Percentiles rank a stretch among this genome's conserved stretches.
Evolutionary conservation across 2,113 vertebrate genomes (phyloP).

Genomic region (Castor canadensis): DNA sequence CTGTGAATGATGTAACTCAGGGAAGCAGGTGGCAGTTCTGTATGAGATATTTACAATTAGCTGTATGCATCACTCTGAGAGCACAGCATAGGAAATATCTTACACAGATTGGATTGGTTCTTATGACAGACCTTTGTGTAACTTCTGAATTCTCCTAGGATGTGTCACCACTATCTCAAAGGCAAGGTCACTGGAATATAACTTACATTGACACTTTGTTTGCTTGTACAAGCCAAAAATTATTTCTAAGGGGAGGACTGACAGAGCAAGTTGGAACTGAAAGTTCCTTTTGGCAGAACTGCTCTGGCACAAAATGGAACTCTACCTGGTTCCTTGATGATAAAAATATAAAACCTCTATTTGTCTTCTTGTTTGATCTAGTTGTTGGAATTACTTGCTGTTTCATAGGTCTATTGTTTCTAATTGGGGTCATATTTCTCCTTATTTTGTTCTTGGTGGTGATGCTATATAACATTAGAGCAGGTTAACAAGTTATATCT

Average conservation of each 20-base stretch:
- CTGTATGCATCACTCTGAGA: constrained; percentile 53
- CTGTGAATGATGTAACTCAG: constrained; percentile 63
- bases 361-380: constrained; percentile 59
- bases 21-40: constrained; percentile 74
- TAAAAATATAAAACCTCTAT: constrained; percentile 43
- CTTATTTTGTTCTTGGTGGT: not conserved
- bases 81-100: constrained; percentile 31
- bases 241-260: not conserved
- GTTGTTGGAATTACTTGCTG: constrained; percentile 1
- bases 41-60: constrained; percentile 77
- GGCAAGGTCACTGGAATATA: constrained; percentile 31
- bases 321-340: constrained; percentile 62
- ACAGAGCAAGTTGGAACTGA: constrained; percentile 47
- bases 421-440: not conserved
- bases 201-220: constrained; percentile 28
- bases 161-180: constrained; percentile 45
- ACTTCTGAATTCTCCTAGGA: constrained; percentile 36
- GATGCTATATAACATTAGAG: not conserved
- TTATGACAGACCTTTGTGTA: constrained; percentile 27
- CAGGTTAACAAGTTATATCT: not conserved
- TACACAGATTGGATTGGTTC: constrained; percentile 41
- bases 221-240: constrained; percentile 39
- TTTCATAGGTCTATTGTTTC: constrained; percentile 13
- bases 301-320: not conserved
- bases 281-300: constrained; percentile 45